Evolutionary conservation across 2,888 invertebrate species (phyloP), one percentile per base, ranked within the genome.

Genomic region (Philonicus albiceps): DNA sequence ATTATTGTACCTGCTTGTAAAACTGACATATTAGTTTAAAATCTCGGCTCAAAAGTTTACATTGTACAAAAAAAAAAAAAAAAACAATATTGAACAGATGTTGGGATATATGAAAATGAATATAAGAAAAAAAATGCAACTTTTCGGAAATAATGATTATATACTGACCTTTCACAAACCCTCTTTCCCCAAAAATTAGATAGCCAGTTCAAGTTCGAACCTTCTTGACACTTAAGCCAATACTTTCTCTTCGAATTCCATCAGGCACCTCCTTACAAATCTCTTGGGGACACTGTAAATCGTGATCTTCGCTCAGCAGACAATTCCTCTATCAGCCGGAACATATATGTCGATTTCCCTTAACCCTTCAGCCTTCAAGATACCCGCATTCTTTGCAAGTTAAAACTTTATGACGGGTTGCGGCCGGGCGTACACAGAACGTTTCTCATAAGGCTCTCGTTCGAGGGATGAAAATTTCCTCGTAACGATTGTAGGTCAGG

Each of bases 401-500:
- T 64, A 64, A 64, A 64, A 64, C 22, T 64, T 64, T 64, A 64
- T 64, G 64, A 64, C 64, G 64, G 22, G 27, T 19, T 22, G 22
- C 27, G 27, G 27, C 22, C 19, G 27, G 64, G 27, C 22, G 22
- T 7, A 22, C 27, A 64, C 11, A 64, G 8, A 3, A 19, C 11
- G 64, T 7, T 64, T 27, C 64, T 27, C 19, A 27, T 64, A 8
- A 7, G 22, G 27, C 8, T 64, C 64, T n/a, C 53, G 53, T 64
- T 7, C 27, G 27, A 55, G 5, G 64, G 22, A 27, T 7, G 64
- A 3, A 49, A 49, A 64, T 3, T 27, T 64, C 27, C 27, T 64
- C 64, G 27, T 19, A 64, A 22, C 64, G 22, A 64, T 27, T 16
- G 53, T 84, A 84, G 84, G 84, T 84, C 84, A 84, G 72, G 84